Percentiles rank a stretch among this genome's conserved stretches.
phyloP scores from a whole-genome alignment of 2,113 vertebrate species.

The Dolichallabes microphthalmus region DNA sequence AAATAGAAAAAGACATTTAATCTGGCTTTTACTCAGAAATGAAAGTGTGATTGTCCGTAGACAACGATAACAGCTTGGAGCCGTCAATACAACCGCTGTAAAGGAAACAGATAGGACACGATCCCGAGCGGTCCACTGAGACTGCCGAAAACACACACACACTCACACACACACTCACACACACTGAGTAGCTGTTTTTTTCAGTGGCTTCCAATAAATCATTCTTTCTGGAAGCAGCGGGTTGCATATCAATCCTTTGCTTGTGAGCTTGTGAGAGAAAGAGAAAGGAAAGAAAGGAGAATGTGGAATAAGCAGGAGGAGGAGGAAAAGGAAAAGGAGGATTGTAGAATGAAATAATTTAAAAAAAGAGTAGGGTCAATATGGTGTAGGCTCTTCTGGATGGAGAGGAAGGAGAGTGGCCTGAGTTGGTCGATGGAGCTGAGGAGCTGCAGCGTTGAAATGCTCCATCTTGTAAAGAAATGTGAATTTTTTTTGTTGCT shows the following conservation, averaged over 20 bases:
- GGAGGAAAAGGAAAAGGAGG: slow-evolving; percentile 46
- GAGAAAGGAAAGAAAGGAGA: slow-evolving; percentile 24
- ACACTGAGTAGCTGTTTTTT: slow-evolving; percentile 50
- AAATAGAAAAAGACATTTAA: too few relatives aligned
- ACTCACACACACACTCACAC: not conserved
- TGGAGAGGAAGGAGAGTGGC: slow-evolving; percentile 69
- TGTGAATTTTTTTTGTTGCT: slow-evolving; percentile 49
- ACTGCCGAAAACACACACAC: not conserved
- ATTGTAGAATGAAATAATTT: slow-evolving; percentile 61
- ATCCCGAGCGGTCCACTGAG: not conserved
- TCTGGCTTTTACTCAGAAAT: not conserved
- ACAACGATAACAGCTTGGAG: not conserved
- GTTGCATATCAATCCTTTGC: slow-evolving; percentile 58
- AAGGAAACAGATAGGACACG: slow-evolving; percentile 19
- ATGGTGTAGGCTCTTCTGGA: slow-evolving; percentile 67
- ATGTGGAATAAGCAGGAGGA: slow-evolving; percentile 20
- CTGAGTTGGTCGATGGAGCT: slow-evolving; percentile 66
- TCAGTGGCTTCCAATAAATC: slow-evolving; percentile 49
- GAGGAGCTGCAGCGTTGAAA: slow-evolving; percentile 69
- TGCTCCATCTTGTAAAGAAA: slow-evolving; percentile 66
- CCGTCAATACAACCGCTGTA: not conserved
- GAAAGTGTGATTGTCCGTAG: not conserved
- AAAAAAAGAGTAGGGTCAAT: slow-evolving; percentile 65
- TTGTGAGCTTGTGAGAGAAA: slow-evolving; percentile 34
- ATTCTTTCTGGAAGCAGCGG: slow-evolving; percentile 62